phyloP scores from a whole-genome alignment of 92 coral and sea anemone species.

The Anthopleura xanthogrammica region DNA sequence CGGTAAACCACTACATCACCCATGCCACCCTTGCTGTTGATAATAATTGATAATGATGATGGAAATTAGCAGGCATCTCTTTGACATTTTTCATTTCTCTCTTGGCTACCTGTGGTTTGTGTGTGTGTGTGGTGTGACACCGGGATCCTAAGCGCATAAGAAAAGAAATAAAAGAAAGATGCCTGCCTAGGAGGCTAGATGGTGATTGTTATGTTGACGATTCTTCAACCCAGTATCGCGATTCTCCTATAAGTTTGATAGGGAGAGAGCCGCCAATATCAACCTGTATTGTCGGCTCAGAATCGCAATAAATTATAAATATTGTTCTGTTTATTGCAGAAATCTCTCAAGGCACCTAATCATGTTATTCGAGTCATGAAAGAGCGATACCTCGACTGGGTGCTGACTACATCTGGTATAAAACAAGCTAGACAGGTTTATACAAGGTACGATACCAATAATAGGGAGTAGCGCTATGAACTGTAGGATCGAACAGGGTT shows the following conservation, averaged over 20 bases:
- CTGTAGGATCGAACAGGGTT: neutral
- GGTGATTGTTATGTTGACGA: neutral
- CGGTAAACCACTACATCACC: no score
- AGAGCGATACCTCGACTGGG: constrained; percentile 72
- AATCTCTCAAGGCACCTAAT: constrained; percentile 45
- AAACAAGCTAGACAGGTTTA: constrained; percentile 67
- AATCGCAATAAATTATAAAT: neutral
- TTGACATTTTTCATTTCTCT: no score
- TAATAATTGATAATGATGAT: no score
- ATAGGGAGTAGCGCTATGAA: neutral
- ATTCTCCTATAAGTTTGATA: no score
- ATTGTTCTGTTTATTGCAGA: constrained; percentile 26
- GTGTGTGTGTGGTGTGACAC: no score
- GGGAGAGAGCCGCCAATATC: no score
- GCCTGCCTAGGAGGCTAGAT: neutral
- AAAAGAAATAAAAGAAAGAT: no score
- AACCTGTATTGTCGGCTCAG: no score
- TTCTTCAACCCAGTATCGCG: neutral
- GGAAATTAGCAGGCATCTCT: no score
- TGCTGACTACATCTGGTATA: constrained; percentile 63
- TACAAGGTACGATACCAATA: constrained; percentile 54
- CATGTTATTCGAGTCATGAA: constrained; percentile 52
- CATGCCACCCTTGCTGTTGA: no score
- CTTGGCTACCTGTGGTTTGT: no score
- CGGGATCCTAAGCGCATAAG: no score